Base-by-base conservation (phyloP, 2,113 vertebrate species). In the Forbesichthys papilliferus region DNA sequence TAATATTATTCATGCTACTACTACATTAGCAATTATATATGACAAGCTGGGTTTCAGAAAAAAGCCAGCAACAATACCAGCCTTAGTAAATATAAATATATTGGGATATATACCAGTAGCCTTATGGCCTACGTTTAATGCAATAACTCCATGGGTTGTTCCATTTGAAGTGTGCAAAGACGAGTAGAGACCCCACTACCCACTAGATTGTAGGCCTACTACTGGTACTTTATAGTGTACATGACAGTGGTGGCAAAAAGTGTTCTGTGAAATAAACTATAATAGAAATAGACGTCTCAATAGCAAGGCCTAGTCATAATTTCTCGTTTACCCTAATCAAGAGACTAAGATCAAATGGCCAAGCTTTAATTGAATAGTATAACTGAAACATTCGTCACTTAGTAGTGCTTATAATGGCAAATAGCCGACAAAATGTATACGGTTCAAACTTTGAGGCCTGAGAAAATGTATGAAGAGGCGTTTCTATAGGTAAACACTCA, bases 11-110 rank as follows among this genome's bases (percentile, higher is more conserved):
- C 36, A 42, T 10, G 49, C 10, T 52, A 14, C 49, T 12, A 52
- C 49, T 12, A 12, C 11, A 52, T 1, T 42, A 8, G 3, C 36
- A 42, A 54, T 74, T 49, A 47, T 51, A 5, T 54, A 74, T 68
- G n/a, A 59, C 64, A 69, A 81, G 75, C 75, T 68, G 73, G 69
- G 62, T 65, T 0, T 46, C 67, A 58, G 20, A 11, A 61, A 18
- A 75, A 61, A 52, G 66, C 16, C 11, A 11, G 14, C 54, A 60
- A 48, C 70, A 64, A 5, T 33, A 77, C 48, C 59, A 9, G 72
- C 69, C 62, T 59, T 47, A 69, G 46, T 66, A 54, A 75, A 63
- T 8, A 49, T 53, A 54, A 73, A 63, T 8, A 49, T 53, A 65
- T 11, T 48, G 68, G 69, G 20, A 48, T 48, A 12, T 14, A 27